These are phyloP conservation scores for Scotopteryx bipunctaria DNA, from an alignment of 2,888 invertebrate species.

Conservation along the genomic window DNA sequence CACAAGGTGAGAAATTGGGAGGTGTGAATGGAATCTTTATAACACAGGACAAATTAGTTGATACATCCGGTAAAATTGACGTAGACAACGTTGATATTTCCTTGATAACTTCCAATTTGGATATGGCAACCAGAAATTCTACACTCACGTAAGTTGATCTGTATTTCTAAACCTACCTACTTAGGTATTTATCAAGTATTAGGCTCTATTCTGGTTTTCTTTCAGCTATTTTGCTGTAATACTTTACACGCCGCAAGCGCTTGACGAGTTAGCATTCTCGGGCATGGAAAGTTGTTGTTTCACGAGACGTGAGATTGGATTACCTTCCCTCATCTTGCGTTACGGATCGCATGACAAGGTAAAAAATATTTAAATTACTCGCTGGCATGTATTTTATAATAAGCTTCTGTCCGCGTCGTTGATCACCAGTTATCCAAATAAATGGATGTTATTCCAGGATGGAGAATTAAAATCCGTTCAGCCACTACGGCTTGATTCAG, in stretches of 20 bases:
- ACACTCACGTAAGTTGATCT: constrained; percentile 24
- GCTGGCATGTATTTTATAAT: no score
- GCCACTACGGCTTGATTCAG: no score
- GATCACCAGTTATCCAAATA: no score
- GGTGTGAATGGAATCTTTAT: constrained; percentile 30
- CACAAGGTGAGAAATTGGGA: constrained; percentile 16
- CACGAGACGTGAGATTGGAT: constrained; percentile 8
- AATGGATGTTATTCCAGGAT: no score
- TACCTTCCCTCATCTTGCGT: constrained; percentile 22
- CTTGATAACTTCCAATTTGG: constrained; percentile 19
- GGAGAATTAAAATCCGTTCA: no score
- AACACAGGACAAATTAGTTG: background rate
- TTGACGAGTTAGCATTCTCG: background rate
- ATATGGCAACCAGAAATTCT: constrained; percentile 9
- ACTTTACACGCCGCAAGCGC: background rate
- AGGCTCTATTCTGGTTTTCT: no score
- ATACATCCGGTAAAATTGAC: background rate
- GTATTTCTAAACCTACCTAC: no score
- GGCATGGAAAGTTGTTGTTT: constrained; percentile 23
- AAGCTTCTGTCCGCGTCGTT: no score
- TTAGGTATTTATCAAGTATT: no score
- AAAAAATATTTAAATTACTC: background rate
- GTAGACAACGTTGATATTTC: background rate
- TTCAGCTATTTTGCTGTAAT: constrained; percentile 30
- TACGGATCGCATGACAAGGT: constrained; percentile 13